phyloP scores from a whole-genome alignment of 2,797 vertebrate species.

The Perodicticus potto region DNA sequence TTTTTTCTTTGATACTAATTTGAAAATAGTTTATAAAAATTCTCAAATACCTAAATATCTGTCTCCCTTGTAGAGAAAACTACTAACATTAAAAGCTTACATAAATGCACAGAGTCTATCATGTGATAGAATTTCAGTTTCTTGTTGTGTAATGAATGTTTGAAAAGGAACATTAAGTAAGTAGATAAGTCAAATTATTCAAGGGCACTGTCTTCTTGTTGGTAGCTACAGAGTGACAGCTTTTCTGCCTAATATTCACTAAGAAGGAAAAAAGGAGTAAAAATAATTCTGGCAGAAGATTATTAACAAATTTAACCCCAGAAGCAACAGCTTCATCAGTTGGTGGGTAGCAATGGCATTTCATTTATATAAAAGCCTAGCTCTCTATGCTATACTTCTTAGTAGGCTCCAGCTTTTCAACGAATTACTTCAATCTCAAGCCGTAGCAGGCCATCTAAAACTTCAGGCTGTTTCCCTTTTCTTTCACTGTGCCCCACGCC shows the following conservation, averaged over 20 bases:
- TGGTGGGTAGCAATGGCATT: neutral
- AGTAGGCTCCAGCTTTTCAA: neutral
- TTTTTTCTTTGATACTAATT: slow-evolving; percentile 8
- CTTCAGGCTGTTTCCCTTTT: neutral
- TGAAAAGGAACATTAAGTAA: neutral
- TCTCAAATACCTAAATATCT: neutral
- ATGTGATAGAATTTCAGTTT: neutral
- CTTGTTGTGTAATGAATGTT: neutral
- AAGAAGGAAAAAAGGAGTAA: neutral
- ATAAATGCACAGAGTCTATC: neutral
- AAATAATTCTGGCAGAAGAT: neutral
- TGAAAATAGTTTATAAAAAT: neutral
- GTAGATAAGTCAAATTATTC: neutral
- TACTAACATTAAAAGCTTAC: neutral
- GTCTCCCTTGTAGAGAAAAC: neutral
- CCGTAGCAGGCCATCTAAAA: neutral
- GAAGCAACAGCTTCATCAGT: neutral
- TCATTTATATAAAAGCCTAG: neutral
- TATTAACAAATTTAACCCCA: neutral
- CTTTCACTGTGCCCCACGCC: neutral
- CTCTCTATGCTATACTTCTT: neutral
- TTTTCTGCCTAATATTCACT: neutral
- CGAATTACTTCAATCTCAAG: neutral
- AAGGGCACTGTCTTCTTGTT: neutral
- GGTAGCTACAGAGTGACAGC: neutral